Base-by-base conservation (phyloP, 1,140 invertebrate genomes). In the Dufourea novaeangliae region DNA sequence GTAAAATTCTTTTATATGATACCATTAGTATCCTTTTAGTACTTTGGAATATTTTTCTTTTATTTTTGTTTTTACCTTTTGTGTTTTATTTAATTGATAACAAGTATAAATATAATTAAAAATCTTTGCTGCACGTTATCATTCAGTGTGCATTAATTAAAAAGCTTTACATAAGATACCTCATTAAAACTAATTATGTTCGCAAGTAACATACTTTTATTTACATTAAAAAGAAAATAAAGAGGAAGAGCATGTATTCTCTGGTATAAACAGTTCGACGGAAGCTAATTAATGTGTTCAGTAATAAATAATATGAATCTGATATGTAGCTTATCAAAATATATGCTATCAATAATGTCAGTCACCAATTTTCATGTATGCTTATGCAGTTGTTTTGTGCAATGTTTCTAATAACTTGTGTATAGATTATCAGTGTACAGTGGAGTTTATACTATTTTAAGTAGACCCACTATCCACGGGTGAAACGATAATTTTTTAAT, bases 211-310 rank as follows among this genome's bases (percentile, higher is more conserved):
- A 8, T 10, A n/a, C 14, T 17, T 11, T 39, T 34, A 22, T 0
- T 74, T 54, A 41, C 0, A 32, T 2, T 54, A 41, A 56, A n/a
- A 57, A 41, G 8, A 8, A 50, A n/a, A 41, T 37, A 37, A 54
- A 46, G 44, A 4, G 5, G 14, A 46, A 39, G 34, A 29, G 73
- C 73, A 76, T 76, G 73, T 68, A 57, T n/a, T 57, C 22, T 32
- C 22, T 74, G 20, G 10, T 29, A 39, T n/a, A 22, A 50, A 50
- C 37, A 54, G 11, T 41, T 14, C 22, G 12, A 5, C 39, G 17
- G n/a, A 32, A 69, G 32, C 25, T 61, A 59, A 46, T 59, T 46
- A 34, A 68, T 22, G 22, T 57, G 11, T 75, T 59, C 56, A 14
- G 1, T 44, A 34, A 12, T 20, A 37, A 12, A 62, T 62, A n/a